A percentile compares a stretch with the other conserved stretches of the same genome.
phyloP scores from a whole-genome alignment of 1,140 invertebrate genomes.

The Acyrthosiphon pisum region DNA sequence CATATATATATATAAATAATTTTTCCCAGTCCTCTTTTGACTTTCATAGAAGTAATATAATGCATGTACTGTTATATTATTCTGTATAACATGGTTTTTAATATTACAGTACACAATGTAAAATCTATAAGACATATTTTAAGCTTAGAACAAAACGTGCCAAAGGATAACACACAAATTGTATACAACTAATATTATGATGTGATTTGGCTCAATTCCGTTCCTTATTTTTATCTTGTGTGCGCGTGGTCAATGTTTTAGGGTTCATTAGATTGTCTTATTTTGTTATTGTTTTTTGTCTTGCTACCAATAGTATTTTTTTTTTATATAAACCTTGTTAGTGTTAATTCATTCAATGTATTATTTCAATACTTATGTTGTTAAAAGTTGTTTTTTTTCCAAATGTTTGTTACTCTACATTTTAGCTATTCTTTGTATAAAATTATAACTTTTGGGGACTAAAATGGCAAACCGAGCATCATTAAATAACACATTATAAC shows the following conservation, averaged over 20 bases:
- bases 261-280: conserved; percentile 44
- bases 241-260: conserved; percentile 50
- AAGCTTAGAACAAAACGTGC: conserved; percentile 50
- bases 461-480: not conserved
- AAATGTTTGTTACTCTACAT: conserved; percentile 10
- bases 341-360: conserved; percentile 21
- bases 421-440: not conserved
- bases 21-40: not conserved
- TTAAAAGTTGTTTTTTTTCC: conserved; percentile 20
- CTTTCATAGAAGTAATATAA: not conserved
- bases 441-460: not conserved
- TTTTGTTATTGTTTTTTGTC: conserved; percentile 32
- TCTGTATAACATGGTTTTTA: not conserved
- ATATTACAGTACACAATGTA: not conserved
- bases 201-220: conserved; percentile 54
- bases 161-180: conserved; percentile 54
- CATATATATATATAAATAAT: conserved; percentile 7
- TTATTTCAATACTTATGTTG: conserved; percentile 48
- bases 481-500: not conserved
- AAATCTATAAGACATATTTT: conserved; percentile 41
- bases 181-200: conserved; percentile 50
- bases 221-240: conserved; percentile 49
- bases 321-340: not conserved
- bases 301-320: not conserved
- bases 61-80: not conserved